These are phyloP conservation scores for Augochlora pura DNA, from an alignment of 1,140 invertebrate species.

Conservation along the genomic window DNA sequence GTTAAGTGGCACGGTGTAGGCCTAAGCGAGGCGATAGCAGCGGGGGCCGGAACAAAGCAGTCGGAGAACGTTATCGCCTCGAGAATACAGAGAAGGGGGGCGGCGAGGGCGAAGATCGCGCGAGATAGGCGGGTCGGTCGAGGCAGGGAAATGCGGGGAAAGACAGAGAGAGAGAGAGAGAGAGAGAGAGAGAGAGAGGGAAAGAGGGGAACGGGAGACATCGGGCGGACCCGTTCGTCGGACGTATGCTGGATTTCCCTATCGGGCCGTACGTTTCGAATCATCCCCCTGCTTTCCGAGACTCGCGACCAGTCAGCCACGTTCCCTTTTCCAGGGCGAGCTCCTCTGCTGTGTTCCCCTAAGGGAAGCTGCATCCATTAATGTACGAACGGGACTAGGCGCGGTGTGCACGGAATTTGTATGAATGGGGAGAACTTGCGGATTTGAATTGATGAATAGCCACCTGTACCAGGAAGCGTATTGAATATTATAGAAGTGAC, in stretches of 20 bases:
- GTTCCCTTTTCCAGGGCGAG: slow-evolving; percentile 47
- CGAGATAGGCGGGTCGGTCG: not conserved
- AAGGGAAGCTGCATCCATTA: slow-evolving; percentile 72
- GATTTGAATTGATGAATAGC: slow-evolving; percentile 77
- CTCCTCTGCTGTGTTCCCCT: slow-evolving; percentile 55
- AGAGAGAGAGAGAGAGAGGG: not conserved
- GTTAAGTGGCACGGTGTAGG: slow-evolving; percentile 45
- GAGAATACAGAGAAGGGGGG: slow-evolving; percentile 45
- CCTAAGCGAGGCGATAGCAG: slow-evolving; percentile 31
- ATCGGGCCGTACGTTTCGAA: slow-evolving; percentile 76
- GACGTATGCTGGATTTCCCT: slow-evolving; percentile 76
- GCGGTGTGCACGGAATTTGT: slow-evolving; percentile 68
- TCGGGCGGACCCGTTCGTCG: slow-evolving; percentile 42
- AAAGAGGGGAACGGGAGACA: not conserved
- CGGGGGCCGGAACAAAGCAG: slow-evolving; percentile 51
- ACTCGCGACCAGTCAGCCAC: slow-evolving; percentile 50
- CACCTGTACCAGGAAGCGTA: slow-evolving; percentile 58
- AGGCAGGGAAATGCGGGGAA: not conserved
- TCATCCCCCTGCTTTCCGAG: slow-evolving; percentile 66
- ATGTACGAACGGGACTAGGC: slow-evolving; percentile 49
- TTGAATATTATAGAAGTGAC: slow-evolving; percentile 68
- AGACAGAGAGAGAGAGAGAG: not conserved
- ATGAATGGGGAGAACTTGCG: slow-evolving; percentile 74
- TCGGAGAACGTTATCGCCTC: slow-evolving; percentile 58
- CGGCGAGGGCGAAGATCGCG: slow-evolving; percentile 48